phyloP scores from a whole-genome alignment of 2,113 vertebrate genomes.

The Ploceus nigricollis region DNA sequence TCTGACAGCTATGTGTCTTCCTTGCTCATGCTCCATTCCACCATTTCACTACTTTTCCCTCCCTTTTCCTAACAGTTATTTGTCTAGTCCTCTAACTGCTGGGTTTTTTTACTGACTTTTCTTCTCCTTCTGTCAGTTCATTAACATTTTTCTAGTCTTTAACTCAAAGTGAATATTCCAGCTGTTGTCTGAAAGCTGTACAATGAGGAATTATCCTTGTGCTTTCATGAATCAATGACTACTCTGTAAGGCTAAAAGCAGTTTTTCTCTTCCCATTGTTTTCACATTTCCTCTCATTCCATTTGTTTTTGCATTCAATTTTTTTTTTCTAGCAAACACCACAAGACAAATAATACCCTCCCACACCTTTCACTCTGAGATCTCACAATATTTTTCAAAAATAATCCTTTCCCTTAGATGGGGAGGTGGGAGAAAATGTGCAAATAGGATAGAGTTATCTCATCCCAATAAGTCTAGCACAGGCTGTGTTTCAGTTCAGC shows the following conservation, averaged over 20 bases:
- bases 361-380: neutral
- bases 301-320: neutral
- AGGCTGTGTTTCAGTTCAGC: neutral
- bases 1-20: neutral
- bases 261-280: slow-evolving; percentile 12
- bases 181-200: slow-evolving; percentile 22
- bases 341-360: neutral
- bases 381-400: neutral
- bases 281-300: neutral
- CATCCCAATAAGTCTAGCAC: neutral
- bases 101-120: neutral
- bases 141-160: slow-evolving; percentile 9
- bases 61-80: neutral
- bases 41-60: neutral
- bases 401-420: neutral
- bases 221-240: slow-evolving; percentile 16
- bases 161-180: slow-evolving; percentile 32
- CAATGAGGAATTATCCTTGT: slow-evolving; percentile 35
- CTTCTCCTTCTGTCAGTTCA: slow-evolving; percentile 14
- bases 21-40: neutral
- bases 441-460: neutral
- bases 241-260: slow-evolving; percentile 31
- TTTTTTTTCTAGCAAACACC: neutral
- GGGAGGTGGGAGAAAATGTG: neutral
- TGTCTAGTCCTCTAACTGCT: neutral